Evolutionary conservation across 1,140 invertebrate genomes (phyloP).

Genomic region (Temnothorax nylanderi): DNA sequence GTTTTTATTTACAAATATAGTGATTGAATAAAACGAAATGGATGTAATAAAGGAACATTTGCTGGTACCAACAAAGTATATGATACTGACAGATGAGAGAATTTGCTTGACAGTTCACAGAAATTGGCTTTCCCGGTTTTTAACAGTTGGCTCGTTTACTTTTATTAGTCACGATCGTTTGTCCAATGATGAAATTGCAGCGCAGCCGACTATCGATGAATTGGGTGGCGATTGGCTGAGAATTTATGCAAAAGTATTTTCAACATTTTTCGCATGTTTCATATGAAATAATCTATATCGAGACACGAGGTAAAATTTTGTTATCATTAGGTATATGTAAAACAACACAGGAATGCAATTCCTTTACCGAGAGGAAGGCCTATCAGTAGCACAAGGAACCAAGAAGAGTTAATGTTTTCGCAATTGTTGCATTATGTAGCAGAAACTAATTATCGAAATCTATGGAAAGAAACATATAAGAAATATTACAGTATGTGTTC

Average conservation of each 20-base stretch:
- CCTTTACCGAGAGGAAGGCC: conserved; percentile 89
- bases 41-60: conserved; percentile 79
- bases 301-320: conserved; percentile 21
- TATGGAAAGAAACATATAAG: conserved; percentile 94
- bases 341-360: conserved; percentile 89
- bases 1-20: background rate
- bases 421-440: conserved; percentile 93
- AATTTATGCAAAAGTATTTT: conserved; percentile 81
- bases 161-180: conserved; percentile 81
- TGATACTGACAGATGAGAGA: conserved; percentile 77
- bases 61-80: conserved; percentile 80
- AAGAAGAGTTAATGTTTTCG: conserved; percentile 89
- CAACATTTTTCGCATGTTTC: conserved; percentile 36
- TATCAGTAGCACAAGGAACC: conserved; percentile 84
- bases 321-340: conserved; percentile 87
- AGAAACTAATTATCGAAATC: conserved; percentile 92
- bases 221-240: conserved; percentile 79
- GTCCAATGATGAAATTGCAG: conserved; percentile 81
- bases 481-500: conserved; percentile 89
- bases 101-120: conserved; percentile 80
- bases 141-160: conserved; percentile 75
- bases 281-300: conserved; percentile 20
- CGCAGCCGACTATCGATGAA: conserved; percentile 80
- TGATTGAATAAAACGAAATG: conserved; percentile 68
- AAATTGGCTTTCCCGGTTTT: conserved; percentile 80